Evolutionary conservation across 2,113 vertebrate species (phyloP), one percentile per base, ranked within the genome.

Genomic region (Cyprinodon brontotheroides): DNA sequence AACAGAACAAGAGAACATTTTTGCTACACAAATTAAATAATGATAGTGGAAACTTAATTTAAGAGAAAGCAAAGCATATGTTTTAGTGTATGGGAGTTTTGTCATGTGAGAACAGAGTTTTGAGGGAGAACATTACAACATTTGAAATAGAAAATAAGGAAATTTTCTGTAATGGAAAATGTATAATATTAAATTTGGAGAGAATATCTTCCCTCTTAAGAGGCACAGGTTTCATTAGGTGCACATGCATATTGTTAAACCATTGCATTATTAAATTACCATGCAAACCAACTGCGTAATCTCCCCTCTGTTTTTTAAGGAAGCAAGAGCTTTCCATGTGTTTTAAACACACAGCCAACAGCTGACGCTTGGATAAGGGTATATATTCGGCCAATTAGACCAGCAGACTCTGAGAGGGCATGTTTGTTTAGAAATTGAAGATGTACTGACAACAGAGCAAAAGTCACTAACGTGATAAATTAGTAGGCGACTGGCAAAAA

Each of bases 321-420:
- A 53, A 41, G 53, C 38, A 29, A 57, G 68, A 29, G 12, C 22
- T 14, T 14, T 47, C 39, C 20, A 7, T 7, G 2, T 15, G 38
- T 53, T 70, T n/a, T 70, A 29, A 36, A 59, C 50, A 67, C 11
- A 37, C 22, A 68, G 65, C 37, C 45, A 47, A 37, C 65, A 37
- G 43, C 36, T 14, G 47, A 48, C 36, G 11, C 45, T 17, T 22
- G 12, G 65, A 50, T 50, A 45, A 50, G 29, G 45, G 9, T 17
- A 9, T 50, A 13, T 68, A 13, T 68, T 36, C 17, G 45, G 14
- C 29, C 45, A 36, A 9, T 57, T 57, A 20, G 17, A 14, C 20
- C 50, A n/a, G 50, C 50, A 20, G 50, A 8, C 50, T 57, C 50
- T n/a, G 50, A 57, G 50, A 57, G 50, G 50, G 17, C 8, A 20